These are phyloP conservation scores for Tauraco erythrolophus DNA, from an alignment of 2,113 vertebrate genomes.

Conservation along the genomic window DNA sequence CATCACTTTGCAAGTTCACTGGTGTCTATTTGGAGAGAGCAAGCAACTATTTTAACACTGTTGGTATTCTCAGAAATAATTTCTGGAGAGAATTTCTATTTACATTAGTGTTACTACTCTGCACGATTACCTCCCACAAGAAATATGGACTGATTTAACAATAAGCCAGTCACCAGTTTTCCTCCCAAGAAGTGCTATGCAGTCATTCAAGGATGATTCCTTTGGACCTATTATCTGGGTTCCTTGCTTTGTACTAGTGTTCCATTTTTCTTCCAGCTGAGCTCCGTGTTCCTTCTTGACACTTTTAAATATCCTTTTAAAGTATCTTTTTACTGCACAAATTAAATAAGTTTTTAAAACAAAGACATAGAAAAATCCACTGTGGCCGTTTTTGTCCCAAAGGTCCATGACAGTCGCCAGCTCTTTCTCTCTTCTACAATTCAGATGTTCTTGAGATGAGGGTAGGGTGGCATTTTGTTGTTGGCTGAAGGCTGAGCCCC, in stretches of 20 bases:
- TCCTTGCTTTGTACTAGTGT: neutral
- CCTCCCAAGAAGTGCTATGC: neutral
- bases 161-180: slow-evolving; percentile 27
- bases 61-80: slow-evolving; percentile 33
- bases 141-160: slow-evolving; percentile 61
- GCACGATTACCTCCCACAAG: slow-evolving; percentile 46
- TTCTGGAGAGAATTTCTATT: slow-evolving; percentile 52
- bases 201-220: neutral
- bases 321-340: neutral
- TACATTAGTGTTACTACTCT: slow-evolving; percentile 56
- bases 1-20: neutral
- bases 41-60: slow-evolving; percentile 37
- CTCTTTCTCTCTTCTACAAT: neutral
- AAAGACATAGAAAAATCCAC: neutral
- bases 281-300: neutral
- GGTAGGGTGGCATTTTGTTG: neutral
- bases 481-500: neutral
- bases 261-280: neutral
- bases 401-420: neutral
- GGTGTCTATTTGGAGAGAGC: slow-evolving; percentile 25
- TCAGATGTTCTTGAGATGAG: neutral
- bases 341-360: neutral
- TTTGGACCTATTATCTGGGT: neutral
- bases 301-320: neutral
- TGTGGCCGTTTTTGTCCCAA: neutral